Conservation (phyloP, 2,797 vertebrate genomes). For the Podarcis lilfordi region DNA sequence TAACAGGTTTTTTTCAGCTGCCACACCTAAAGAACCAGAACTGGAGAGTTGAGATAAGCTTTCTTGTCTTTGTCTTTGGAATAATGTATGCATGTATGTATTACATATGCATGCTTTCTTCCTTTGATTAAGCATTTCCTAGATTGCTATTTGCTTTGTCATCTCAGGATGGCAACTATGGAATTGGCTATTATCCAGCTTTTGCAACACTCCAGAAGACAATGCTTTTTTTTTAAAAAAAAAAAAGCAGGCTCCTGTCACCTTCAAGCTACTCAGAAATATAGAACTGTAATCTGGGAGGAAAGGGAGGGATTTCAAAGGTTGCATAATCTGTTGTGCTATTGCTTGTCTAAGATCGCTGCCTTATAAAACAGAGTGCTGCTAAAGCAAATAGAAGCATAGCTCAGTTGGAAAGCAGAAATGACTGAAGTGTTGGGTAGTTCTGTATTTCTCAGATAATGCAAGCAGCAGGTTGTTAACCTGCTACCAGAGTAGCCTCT, state of each 20-base stretch:
- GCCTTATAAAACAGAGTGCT: not conserved
- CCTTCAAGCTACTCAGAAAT: not conserved
- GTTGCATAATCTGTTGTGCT: not conserved
- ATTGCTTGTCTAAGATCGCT: not conserved
- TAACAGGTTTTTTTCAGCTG: not conserved
- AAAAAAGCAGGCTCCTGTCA: not conserved
- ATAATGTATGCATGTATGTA: not conserved
- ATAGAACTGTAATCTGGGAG: not conserved
- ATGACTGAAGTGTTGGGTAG: not conserved
- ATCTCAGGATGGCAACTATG: not conserved
- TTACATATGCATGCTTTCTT: not conserved
- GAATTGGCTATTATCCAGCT: not conserved
- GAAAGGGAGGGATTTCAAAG: not conserved
- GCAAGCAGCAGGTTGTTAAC: not conserved
- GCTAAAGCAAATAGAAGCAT: not conserved
- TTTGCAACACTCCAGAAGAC: not conserved
- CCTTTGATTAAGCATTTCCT: not conserved
- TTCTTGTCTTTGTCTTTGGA: not conserved
- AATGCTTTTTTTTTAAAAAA: not conserved
- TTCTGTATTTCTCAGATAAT: not conserved
- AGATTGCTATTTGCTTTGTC: no score
- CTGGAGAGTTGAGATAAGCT: not conserved
- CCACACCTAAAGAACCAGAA: not conserved
- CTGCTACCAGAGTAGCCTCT: not conserved
- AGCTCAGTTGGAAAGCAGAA: not conserved